phyloP scores from a whole-genome alignment of 2,797 vertebrate species.

The Holocentrus rufus region DNA sequence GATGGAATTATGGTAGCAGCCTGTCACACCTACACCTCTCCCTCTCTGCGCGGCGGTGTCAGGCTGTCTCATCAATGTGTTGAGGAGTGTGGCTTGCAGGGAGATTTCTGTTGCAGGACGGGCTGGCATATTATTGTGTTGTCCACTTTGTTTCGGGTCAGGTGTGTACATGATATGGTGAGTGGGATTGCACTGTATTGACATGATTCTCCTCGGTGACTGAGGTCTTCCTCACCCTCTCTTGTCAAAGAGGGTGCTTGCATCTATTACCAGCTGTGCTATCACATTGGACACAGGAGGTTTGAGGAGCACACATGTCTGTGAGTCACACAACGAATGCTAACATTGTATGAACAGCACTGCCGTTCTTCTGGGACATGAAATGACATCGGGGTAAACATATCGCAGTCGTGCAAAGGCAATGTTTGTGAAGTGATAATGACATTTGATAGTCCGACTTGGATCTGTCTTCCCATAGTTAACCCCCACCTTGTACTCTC shows the following conservation, averaged over 20 bases:
- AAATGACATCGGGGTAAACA: slow-evolving; percentile 42
- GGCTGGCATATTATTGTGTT: slow-evolving; percentile 69
- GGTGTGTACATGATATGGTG: slow-evolving; percentile 70
- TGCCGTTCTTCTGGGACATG: slow-evolving; percentile 25
- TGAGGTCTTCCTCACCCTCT: slow-evolving; percentile 32
- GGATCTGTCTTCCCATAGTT: not conserved
- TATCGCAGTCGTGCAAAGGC: slow-evolving; percentile 36
- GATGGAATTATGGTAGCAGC: slow-evolving; percentile 77
- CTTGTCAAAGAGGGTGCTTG: slow-evolving; percentile 26
- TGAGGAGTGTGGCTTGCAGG: slow-evolving; percentile 68
- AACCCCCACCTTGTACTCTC: not conserved
- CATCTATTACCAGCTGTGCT: slow-evolving; percentile 57
- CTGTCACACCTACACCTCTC: slow-evolving; percentile 80
- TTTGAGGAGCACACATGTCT: slow-evolving; percentile 52
- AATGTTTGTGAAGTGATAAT: slow-evolving; percentile 24
- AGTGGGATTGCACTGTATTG: slow-evolving; percentile 67
- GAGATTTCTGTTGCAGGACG: slow-evolving; percentile 70
- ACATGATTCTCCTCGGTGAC: slow-evolving; percentile 63
- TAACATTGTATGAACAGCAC: slow-evolving; percentile 32
- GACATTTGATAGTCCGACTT: slow-evolving; percentile 12
- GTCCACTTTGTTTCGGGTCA: slow-evolving; percentile 83
- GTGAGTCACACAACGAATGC: slow-evolving; percentile 42
- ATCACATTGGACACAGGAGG: slow-evolving; percentile 55
- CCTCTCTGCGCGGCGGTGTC: slow-evolving; percentile 70
- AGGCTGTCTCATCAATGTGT: slow-evolving; percentile 80